A percentile compares a stretch with the other conserved stretches of the same genome.
phyloP scores from a whole-genome alignment of 2,797 vertebrate genomes.

The Falco naumanni region DNA sequence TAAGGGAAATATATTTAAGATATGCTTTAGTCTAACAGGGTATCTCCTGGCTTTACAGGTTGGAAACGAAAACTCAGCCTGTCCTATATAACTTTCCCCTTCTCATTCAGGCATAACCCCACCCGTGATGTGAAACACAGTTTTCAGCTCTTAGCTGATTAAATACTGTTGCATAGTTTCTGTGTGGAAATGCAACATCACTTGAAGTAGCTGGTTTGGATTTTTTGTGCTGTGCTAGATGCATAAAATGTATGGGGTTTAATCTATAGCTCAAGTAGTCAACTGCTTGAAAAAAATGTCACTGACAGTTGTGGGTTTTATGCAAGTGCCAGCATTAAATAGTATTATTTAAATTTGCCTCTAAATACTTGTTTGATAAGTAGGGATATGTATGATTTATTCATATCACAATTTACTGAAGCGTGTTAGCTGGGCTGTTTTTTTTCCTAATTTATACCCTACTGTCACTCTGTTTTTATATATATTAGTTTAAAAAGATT shows the following conservation, averaged over 20 bases:
- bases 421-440: conserved; percentile 26
- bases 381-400: conserved; percentile 72
- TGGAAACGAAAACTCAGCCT: neutral
- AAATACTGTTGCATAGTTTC: neutral
- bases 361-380: conserved; percentile 76
- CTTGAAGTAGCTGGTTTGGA: neutral
- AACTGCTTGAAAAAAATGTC: conserved; percentile 40
- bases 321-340: conserved; percentile 66
- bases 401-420: conserved; percentile 73
- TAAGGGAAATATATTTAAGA: neutral
- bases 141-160: conserved; percentile 11
- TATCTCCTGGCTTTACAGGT: neutral
- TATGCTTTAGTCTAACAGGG: neutral
- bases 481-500: conserved; percentile 73
- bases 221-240: neutral
- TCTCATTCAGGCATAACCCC: neutral
- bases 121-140: neutral
- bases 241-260: conserved; percentile 27
- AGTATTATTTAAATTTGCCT: conserved; percentile 74
- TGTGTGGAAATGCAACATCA: neutral
- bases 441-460: conserved; percentile 63
- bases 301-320: conserved; percentile 60
- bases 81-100: neutral
- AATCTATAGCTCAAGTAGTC: conserved; percentile 65
- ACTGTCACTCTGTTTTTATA: conserved; percentile 69